These are phyloP conservation scores for Lepus timidus DNA, from an alignment of 2,113 vertebrate species.

Conservation along the genomic window DNA sequence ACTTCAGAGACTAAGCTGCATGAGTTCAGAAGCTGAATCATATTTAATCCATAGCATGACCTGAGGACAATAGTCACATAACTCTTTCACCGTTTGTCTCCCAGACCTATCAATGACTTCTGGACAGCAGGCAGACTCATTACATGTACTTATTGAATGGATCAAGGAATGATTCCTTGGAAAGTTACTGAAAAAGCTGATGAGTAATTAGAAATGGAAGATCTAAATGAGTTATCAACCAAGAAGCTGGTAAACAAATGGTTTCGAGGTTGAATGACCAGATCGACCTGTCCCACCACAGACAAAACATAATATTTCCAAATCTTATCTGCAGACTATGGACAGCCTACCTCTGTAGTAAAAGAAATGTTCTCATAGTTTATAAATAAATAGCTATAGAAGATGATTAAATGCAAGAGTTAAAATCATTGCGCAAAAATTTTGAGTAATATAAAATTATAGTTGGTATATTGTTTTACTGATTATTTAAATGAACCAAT, in stretches of 20 bases:
- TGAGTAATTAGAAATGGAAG: slow-evolving; percentile 4
- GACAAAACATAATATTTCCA: neutral
- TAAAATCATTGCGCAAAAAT: neutral
- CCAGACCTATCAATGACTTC: neutral
- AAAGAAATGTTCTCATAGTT: neutral
- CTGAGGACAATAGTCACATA: neutral
- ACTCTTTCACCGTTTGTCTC: neutral
- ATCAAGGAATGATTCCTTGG: neutral
- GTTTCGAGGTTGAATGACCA: slow-evolving; percentile 46
- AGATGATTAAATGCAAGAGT: neutral
- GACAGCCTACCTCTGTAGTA: neutral
- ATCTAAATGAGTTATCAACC: neutral
- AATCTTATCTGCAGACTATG: neutral
- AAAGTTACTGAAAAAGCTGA: slow-evolving; percentile 6
- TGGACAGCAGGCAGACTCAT: neutral
- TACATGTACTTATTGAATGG: neutral
- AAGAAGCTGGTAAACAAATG: neutral
- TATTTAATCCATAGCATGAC: too few species aligned
- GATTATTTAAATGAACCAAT: neutral
- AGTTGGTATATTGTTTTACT: neutral
- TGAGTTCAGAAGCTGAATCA: too few species aligned
- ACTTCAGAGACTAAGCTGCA: too few species aligned
- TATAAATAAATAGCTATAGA: neutral
- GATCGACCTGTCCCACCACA: neutral
- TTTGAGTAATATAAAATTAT: neutral